Conservation (phyloP, 64 coral and sea anemone genomes). For the Anthopleura sola region DNA sequence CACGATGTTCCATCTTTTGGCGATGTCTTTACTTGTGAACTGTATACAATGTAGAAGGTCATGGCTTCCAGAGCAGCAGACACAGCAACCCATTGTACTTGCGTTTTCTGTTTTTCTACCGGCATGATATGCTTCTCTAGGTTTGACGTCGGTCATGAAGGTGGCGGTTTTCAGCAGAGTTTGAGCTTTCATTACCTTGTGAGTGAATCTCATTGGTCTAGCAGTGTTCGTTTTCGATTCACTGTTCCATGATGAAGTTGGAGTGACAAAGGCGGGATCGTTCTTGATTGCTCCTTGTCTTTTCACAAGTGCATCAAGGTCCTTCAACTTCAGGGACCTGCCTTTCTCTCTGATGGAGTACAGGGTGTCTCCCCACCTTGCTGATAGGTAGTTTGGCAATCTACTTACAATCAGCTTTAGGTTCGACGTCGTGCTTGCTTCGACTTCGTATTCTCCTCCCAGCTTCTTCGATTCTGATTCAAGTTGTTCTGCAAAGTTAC, state of each 20-base stretch:
- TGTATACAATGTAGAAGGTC: not conserved
- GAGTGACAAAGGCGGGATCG: conserved; percentile 37
- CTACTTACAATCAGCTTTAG: conserved; percentile 46
- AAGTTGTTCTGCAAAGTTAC: conserved; percentile 71
- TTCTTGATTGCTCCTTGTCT: conserved; percentile 53
- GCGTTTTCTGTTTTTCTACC: not conserved
- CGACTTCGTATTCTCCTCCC: conserved; percentile 27
- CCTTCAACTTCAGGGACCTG: conserved; percentile 15
- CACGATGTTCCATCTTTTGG: conserved; percentile 36
- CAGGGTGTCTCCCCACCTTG: conserved; percentile 45
- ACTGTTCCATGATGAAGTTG: not conserved
- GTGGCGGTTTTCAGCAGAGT: not conserved
- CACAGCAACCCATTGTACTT: conserved; percentile 17
- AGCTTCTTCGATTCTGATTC: conserved; percentile 46
- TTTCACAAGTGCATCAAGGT: conserved; percentile 42
- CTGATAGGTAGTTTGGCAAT: conserved; percentile 37
- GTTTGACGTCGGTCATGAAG: conserved; percentile 12
- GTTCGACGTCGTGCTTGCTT: conserved; percentile 57
- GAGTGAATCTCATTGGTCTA: not conserved
- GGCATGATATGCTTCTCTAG: not conserved
- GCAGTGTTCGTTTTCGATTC: not conserved
- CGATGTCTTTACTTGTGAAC: conserved; percentile 18
- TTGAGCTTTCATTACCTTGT: not conserved
- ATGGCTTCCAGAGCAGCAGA: conserved; percentile 43
- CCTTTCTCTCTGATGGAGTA: conserved; percentile 53